Evolutionary conservation across 2,797 vertebrate genomes (phyloP), one percentile per base, ranked within the genome.

Genomic region (Leptatherina wallacei): DNA sequence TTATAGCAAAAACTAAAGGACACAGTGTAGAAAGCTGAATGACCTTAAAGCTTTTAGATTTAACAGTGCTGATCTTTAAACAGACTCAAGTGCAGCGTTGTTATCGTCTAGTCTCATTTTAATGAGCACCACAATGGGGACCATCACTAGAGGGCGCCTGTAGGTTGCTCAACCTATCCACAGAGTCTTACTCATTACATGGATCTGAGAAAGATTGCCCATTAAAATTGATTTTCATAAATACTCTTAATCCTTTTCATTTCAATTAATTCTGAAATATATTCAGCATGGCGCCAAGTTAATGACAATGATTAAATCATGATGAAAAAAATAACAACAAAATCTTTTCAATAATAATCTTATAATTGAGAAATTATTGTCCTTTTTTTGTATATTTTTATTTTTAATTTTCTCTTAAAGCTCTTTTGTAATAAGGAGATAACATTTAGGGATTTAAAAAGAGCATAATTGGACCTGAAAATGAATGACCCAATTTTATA

Each of bases 131-230:
- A 62, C 10, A 29, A 32, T 40, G 12, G 20, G 9, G 44, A 10
- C 57, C 0, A 51, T 71, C 94, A 94, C 92, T 93, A 94, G 94
- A 94, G 91, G 94, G 94, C 87, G 92, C 92, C 87, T 84, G 78
- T 54, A 82, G 42, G 89, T 89, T 86, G 77, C 63, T 84, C 54
- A 81, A 77, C 14, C 51, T 29, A 6, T 68, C 32, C 55, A 55
- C 24, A 8, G 61, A 77, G 66, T 69, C 44, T 30, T n/a, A 65
- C 44, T 60, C 36, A 75, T 70, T 79, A 80, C 69, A 85, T 51
- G 64, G 56, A 65, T 63, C 38, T 61, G 56, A 80, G 69, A 4
- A 63, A 56, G 51, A 75, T 40, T 33, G 32, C 24, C 61, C 72
- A 69, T 77, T 54, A 65, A 57, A 80, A 85, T 57, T 3, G 10